Percentiles rank a stretch among this genome's conserved stretches.
phyloP scores from a whole-genome alignment of 2,113 vertebrate genomes.

The Clarias magur region DNA sequence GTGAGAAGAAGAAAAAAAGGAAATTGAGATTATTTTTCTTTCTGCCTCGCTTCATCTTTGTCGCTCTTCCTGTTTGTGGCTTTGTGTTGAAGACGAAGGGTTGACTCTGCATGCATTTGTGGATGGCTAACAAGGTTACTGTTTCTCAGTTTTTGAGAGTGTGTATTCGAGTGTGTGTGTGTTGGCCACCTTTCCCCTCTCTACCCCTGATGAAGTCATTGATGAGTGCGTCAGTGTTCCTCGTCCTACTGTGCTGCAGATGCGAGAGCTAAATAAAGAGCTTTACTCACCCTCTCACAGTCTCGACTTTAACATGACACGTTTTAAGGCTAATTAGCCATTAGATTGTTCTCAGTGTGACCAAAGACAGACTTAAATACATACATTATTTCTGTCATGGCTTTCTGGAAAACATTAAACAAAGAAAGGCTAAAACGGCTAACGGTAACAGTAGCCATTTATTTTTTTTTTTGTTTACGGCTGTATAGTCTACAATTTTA shows the following conservation, averaged over 20 bases:
- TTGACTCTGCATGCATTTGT: not conserved
- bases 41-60: not conserved
- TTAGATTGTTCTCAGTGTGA: not conserved
- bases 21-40: not conserved
- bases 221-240: slow-evolving; percentile 3
- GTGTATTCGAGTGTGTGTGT: not conserved
- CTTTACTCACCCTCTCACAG: not conserved
- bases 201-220: not conserved
- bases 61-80: not conserved
- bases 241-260: not conserved
- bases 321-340: not conserved
- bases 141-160: not conserved
- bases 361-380: not conserved
- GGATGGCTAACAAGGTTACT: not conserved
- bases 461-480: not conserved
- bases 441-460: not conserved
- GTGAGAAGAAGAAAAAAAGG: not conserved
- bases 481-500: not conserved
- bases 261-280: not conserved
- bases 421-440: not conserved
- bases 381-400: not conserved
- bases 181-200: not conserved
- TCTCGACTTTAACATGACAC: not conserved
- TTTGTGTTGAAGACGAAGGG: not conserved
- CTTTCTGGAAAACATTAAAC: not conserved